Evolutionary conservation across 2,888 invertebrate species (phyloP), one percentile per base, ranked within the genome.

Genomic region (Drosophila diplacantha): DNA sequence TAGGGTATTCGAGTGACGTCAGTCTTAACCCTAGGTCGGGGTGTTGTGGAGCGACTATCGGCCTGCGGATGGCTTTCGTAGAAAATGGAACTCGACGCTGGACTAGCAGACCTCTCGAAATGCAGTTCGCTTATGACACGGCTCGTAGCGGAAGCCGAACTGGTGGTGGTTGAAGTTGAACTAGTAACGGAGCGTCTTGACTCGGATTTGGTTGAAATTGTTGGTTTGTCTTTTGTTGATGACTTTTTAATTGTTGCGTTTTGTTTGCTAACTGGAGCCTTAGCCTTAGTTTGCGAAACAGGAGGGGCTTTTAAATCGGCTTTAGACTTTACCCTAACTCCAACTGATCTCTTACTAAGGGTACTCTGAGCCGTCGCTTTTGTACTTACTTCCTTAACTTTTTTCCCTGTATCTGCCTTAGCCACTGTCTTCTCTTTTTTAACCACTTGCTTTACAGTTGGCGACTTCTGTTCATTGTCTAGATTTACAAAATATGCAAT

Each of bases 1-100:
- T 75, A 77, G 14, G 87, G 85, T 47, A 85, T 72, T 68, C 55
- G 70, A 1, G 85, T 85, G 3, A 86, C 75, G 62, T 86, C 85
- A n/a, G 87, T 85, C 50, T 75, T 76, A 3, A 81, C 69, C 44
- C 86, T 72, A 0, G 85, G 79, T 37, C 75, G 74, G 6, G 85
- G 84, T 5, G 81, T 85, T 14, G 78, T 80, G 6, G 84, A 75
- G 2, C 78, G 75, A 56, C 83, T 86, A 31, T 84, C 81, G 3
- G 81, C 73, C 47, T 85, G 81, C 11, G 79, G 64, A 44, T 75
- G 80, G 14, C 75, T 84, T 51, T 83, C 84, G 16, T 84, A 84
- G 51, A 84, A 83, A 65, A 83, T 80, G 22, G 74, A 74, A 57
- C 73, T 78, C 12, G 75, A 59, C 11, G 78, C 79, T 14, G 85